Conservation (phyloP, 2,113 vertebrate species). For the Cavia aperea region DNA sequence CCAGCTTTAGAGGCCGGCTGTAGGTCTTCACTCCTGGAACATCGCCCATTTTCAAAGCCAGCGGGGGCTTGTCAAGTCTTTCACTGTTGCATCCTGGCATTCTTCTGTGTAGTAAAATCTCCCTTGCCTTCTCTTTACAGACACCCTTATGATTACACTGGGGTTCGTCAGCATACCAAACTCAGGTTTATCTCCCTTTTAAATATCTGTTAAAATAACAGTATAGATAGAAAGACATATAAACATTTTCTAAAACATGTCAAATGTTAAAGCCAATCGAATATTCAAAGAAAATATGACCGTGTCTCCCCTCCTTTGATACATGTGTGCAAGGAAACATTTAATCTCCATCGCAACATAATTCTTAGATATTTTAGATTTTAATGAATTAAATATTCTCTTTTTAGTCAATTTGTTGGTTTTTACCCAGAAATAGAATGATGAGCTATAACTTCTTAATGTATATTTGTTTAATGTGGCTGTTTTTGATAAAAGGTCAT, state of each 20-base stretch:
- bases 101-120: not conserved
- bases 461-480: not conserved
- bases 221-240: not conserved
- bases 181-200: not conserved
- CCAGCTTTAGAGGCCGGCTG: not conserved
- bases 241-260: not conserved
- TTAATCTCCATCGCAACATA: not conserved
- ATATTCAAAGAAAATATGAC: not conserved
- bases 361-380: not conserved
- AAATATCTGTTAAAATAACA: not conserved
- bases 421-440: not conserved
- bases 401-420: not conserved
- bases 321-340: not conserved
- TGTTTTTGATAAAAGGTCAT: not conserved
- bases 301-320: not conserved
- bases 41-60: not conserved
- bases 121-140: not conserved
- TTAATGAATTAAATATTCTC: not conserved
- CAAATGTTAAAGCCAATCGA: not conserved
- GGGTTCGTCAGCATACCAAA: not conserved
- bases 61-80: not conserved
- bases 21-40: not conserved
- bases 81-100: not conserved
- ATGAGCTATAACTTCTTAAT: not conserved
- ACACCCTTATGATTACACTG: not conserved